Conservation (phyloP, 2,113 vertebrate species). For the Xiphias gladius region DNA sequence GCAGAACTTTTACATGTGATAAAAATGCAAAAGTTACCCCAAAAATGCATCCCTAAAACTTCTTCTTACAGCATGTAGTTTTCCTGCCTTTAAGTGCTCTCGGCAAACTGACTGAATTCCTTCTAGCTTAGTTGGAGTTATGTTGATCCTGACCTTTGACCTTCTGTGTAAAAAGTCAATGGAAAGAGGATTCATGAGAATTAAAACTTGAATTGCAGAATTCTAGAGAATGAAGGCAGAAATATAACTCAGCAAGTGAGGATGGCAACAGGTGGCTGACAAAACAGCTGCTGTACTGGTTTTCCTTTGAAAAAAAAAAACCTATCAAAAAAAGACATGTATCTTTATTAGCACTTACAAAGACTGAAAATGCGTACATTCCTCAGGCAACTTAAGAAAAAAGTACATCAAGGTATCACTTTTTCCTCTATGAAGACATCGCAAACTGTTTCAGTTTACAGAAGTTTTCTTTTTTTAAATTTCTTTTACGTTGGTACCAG, state of each 20-base stretch:
- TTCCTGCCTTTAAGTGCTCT: not conserved
- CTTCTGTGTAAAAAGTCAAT: not conserved
- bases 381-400: not conserved
- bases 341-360: not conserved
- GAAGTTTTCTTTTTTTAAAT: not conserved
- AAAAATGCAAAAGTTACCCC: not conserved
- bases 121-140: not conserved
- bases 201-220: constrained; percentile 1
- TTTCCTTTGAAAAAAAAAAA: not conserved
- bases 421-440: not conserved
- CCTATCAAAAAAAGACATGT: not conserved
- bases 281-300: not conserved
- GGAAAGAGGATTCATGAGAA: not conserved
- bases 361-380: constrained; percentile 2
- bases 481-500: not conserved
- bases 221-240: not conserved
- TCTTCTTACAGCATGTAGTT: not conserved
- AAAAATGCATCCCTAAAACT: not conserved
- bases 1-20: not conserved
- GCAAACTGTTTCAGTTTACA: not conserved
- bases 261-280: constrained; percentile 11
- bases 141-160: not conserved
- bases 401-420: not conserved
- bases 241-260: not conserved
- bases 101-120: not conserved